Conservation (phyloP, 2,797 vertebrate genomes). For the Gouania willdenowi region DNA sequence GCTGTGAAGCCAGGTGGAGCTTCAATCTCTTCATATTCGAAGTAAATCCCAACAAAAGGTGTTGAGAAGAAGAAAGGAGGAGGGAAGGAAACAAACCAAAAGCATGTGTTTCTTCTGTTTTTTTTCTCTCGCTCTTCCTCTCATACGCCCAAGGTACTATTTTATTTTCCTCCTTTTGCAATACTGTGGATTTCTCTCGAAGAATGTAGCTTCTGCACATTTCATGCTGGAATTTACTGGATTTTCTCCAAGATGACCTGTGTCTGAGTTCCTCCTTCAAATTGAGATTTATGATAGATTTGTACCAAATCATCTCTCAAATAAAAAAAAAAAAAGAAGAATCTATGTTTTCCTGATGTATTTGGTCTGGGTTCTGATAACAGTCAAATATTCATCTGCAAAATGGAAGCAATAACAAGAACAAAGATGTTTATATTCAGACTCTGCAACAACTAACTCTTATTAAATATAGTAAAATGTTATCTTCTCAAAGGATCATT, state of each 20-base stretch:
- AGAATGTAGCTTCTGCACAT: constrained; percentile 32
- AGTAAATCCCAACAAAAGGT: constrained; percentile 80
- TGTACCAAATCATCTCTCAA: constrained; percentile 4
- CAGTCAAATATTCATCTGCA: background rate
- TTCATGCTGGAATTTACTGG: constrained; percentile 38
- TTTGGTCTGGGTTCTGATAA: background rate
- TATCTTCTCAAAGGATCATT: constrained; percentile 7
- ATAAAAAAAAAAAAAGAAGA: constrained; percentile 10
- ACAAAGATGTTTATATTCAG: no score
- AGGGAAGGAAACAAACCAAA: constrained; percentile 7
- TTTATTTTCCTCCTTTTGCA: constrained; percentile 6
- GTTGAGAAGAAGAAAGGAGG: constrained; percentile 56
- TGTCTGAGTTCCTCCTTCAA: constrained; percentile 10
- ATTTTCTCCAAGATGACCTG: constrained; percentile 38
- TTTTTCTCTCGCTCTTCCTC: constrained; percentile 20
- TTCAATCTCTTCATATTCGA: constrained; percentile 80
- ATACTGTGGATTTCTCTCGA: constrained; percentile 41
- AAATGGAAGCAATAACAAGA: constrained; percentile 8
- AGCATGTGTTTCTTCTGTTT: no score
- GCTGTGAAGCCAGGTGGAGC: constrained; percentile 75
- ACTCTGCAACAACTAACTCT: no score
- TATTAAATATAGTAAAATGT: constrained; percentile 3
- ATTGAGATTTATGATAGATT: constrained; percentile 16
- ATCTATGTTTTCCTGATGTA: background rate
- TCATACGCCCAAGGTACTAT: constrained; percentile 27